These are phyloP conservation scores for Acanthisitta chloris DNA, from an alignment of 2,113 vertebrate species.

Conservation along the genomic window DNA sequence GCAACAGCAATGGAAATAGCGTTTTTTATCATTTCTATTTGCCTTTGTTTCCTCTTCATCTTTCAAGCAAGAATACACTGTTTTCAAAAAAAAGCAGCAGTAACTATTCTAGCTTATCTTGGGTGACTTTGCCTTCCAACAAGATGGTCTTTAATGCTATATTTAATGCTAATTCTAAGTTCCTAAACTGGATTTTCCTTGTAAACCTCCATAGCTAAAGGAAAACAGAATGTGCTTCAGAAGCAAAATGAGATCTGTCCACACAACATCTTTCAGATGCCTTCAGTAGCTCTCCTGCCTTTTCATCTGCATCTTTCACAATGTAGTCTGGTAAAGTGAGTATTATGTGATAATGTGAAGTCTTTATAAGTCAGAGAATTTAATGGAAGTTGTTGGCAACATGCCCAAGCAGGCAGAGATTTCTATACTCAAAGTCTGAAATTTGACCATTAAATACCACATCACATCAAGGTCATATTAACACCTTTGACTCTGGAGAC, in stretches of 20 bases:
- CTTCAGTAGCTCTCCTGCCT: not conserved
- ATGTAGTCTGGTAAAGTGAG: not conserved
- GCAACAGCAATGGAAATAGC: not conserved
- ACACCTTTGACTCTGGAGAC: not conserved
- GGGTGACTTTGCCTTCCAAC: not conserved
- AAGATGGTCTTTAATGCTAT: not conserved
- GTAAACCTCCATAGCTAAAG: not conserved
- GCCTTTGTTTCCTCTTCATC: not conserved
- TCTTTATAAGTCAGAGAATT: not conserved
- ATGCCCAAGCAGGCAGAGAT: not conserved
- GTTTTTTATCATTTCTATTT: not conserved
- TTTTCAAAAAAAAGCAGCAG: not conserved
- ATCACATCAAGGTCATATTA: not conserved
- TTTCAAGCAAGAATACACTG: not conserved
- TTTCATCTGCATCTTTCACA: not conserved
- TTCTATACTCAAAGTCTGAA: not conserved
- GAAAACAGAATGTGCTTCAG: not conserved
- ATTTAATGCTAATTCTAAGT: slow-evolving; percentile 8
- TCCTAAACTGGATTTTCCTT: not conserved
- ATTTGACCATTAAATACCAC: slow-evolving; percentile 2
- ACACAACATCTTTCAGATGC: not conserved
- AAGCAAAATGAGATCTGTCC: not conserved
- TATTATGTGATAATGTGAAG: not conserved
- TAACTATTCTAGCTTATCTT: not conserved
- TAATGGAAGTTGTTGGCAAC: not conserved